A percentile compares a stretch with the other conserved stretches of the same genome.
phyloP scores from a whole-genome alignment of 2,888 invertebrate species.

The Endomychus coccineus region DNA sequence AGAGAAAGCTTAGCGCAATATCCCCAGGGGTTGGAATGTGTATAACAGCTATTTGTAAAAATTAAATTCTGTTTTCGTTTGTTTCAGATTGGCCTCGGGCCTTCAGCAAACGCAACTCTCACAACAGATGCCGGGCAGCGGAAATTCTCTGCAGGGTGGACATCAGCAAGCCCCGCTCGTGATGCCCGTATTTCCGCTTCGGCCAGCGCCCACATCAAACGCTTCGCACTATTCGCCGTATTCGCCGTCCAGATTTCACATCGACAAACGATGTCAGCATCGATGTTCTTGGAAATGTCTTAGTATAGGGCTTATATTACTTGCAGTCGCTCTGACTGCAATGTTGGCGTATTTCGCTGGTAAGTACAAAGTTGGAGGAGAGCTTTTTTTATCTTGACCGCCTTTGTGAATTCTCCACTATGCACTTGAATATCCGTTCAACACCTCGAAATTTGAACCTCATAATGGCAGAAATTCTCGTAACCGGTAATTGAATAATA shows the following conservation, averaged over 20 bases:
- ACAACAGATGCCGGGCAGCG: conserved; percentile 52
- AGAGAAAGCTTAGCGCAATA: too few species aligned
- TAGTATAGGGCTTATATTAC: conserved; percentile 85
- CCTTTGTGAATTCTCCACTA: too few species aligned
- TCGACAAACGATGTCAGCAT: conserved; percentile 89
- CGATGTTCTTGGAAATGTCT: conserved; percentile 96
- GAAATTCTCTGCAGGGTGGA: conserved; percentile 47
- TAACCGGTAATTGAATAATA: too few species aligned
- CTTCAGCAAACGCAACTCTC: conserved; percentile 50
- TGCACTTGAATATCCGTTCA: too few species aligned
- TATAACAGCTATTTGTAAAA: too few species aligned
- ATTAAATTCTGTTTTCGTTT: conserved; percentile 21
- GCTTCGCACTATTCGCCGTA: conserved; percentile 82
- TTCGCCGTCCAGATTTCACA: conserved; percentile 88
- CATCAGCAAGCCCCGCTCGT: conserved; percentile 72
- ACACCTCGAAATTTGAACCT: too few species aligned
- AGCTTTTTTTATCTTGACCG: too few species aligned
- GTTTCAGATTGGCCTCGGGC: conserved; percentile 45
- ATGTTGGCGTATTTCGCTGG: conserved; percentile 94
- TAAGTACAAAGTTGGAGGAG: conserved; percentile 48
- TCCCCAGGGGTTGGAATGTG: too few species aligned
- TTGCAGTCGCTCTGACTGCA: conserved; percentile 83
- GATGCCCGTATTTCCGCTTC: conserved; percentile 65
- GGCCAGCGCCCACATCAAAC: conserved; percentile 48
- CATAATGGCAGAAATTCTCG: too few species aligned